Evolutionary conservation across 2,113 vertebrate genomes (phyloP), one percentile per base, ranked within the genome.

Genomic region (Pangasianodon hypophthalmus): DNA sequence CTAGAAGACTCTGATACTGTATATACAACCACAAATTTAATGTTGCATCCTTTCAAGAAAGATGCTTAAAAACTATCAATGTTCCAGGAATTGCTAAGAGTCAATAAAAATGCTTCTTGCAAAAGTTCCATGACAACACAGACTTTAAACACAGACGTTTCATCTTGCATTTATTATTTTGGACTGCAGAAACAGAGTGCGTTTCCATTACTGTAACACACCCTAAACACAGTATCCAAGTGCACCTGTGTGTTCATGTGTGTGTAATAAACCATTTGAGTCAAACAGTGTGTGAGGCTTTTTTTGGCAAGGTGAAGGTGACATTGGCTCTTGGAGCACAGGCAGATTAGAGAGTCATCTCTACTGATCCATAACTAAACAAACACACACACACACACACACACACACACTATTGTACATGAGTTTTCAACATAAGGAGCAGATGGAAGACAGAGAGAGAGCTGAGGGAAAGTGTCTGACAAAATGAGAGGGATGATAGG

Each of bases 361-460:
- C 80, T 80, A 88, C 62, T 50, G 56, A 79, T 64, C 60, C n/a
- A 82, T 84, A 84, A 58, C 54, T 84, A 83, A 82, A 83, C 75
- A 67, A 77, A 86, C 88, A 86, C 41, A 48, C 67, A 46, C 54
- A 29, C 73, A 62, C 19, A 54, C 73, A 69, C 84, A 69, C 88
- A 67, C 44, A 64, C 37, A 86, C 71, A 52, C 50, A 77, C 64
- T 13, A 67, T 46, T 62, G 81, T 88, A 58, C 62, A 69, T 8
- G 6, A 26, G 52, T 54, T 84, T 67, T 46, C 50, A 77, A 11
- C 50, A 54, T 71, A 26, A 73, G 60, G n/a, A 54, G 48, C 64
- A 73, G 48, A 52, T 54, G 85, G 67, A 54, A 19, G 32, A 44
- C n/a, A 60, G 50, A 73, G 19, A 60, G 81, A 58, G 81, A 83